These are phyloP conservation scores for Patagioenas fasciata DNA, from an alignment of 2,113 vertebrate genomes.

Conservation along the genomic window DNA sequence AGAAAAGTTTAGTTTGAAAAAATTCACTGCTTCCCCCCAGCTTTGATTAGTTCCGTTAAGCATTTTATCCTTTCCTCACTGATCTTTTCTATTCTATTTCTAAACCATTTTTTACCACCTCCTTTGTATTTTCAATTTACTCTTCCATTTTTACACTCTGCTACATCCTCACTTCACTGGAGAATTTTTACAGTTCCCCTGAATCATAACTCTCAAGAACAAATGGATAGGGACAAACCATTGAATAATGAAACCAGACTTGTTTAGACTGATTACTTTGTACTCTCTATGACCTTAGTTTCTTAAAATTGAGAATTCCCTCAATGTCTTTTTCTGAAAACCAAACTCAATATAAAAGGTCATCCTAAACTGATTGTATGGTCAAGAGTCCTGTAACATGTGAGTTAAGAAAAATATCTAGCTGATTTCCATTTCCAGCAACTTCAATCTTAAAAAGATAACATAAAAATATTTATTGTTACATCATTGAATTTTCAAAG, in stretches of 20 bases:
- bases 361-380: neutral
- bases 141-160: neutral
- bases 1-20: neutral
- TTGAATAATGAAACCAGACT: neutral
- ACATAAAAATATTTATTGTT: neutral
- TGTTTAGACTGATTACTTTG: neutral
- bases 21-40: rapidly evolving
- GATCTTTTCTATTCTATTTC: neutral
- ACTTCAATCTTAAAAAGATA: neutral
- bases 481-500: neutral
- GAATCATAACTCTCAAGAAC: neutral
- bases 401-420: neutral
- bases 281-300: neutral
- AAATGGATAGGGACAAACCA: neutral
- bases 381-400: neutral
- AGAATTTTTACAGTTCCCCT: neutral
- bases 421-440: neutral
- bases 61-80: neutral
- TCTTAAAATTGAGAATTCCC: neutral
- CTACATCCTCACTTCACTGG: neutral
- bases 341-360: neutral
- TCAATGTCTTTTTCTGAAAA: neutral
- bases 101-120: neutral
- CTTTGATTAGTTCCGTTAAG: neutral
- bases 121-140: neutral